Evolutionary conservation across 2,888 invertebrate genomes (phyloP).

Genomic region (Drosophila emarginata): DNA sequence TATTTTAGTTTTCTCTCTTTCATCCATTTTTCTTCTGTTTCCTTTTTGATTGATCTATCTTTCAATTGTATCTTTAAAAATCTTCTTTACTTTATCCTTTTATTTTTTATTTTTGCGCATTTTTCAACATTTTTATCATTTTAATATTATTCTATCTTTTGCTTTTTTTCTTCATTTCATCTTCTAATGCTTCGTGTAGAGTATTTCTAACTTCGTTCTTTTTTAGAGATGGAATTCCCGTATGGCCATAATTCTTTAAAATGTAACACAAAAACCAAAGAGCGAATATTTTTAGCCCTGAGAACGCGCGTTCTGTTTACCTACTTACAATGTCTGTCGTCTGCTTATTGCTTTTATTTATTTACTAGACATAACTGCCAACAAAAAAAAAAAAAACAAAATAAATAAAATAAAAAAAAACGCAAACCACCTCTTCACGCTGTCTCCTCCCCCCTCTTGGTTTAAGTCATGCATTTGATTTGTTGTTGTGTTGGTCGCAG

Average conservation of each 20-base stretch:
- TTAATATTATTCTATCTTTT: too few species aligned
- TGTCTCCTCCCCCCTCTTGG: background rate
- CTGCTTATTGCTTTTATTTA: conserved; percentile 75
- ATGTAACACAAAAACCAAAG: conserved; percentile 23
- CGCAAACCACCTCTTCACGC: background rate
- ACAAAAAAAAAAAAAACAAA: background rate
- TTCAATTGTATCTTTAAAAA: too few species aligned
- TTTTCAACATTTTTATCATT: too few species aligned
- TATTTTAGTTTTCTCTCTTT: too few species aligned
- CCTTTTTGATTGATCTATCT: too few species aligned
- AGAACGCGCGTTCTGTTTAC: conserved; percentile 33
- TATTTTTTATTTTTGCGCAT: too few species aligned
- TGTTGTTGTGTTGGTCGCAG: conserved; percentile 66
- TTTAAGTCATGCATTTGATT: conserved; percentile 54
- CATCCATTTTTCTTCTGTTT: too few species aligned
- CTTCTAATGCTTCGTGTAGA: background rate
- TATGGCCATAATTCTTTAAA: conserved; percentile 17
- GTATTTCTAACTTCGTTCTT: background rate
- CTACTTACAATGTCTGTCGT: conserved; percentile 56
- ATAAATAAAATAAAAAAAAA: background rate
- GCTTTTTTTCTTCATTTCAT: background rate
- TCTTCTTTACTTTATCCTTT: too few species aligned
- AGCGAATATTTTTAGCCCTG: background rate
- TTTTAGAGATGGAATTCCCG: background rate
- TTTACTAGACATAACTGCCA: conserved; percentile 66